These are phyloP conservation scores for Cryptus armator DNA, from an alignment of 2,888 invertebrate genomes.

Conservation along the genomic window DNA sequence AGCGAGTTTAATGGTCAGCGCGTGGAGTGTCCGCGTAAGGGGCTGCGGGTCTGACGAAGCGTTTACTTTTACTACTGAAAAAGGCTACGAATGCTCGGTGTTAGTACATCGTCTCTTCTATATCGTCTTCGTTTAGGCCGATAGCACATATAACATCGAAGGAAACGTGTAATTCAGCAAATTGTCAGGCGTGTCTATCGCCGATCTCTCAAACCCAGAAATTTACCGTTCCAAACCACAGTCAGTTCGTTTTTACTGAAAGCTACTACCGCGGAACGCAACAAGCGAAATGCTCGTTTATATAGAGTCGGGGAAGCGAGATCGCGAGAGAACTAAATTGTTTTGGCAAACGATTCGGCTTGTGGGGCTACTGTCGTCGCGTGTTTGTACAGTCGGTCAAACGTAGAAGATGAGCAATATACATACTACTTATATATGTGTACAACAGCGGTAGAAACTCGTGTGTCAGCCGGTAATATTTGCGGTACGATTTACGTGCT, in stretches of 20 bases:
- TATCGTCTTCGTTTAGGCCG: neutral
- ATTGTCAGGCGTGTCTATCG: conserved; percentile 54
- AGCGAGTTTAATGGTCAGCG: conserved; percentile 32
- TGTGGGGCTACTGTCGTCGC: neutral
- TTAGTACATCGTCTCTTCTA: neutral
- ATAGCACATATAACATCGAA: neutral
- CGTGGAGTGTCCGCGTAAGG: conserved; percentile 1
- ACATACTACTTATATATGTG: neutral
- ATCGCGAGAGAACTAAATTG: conserved; percentile 20
- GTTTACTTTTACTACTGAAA: conserved; percentile 48
- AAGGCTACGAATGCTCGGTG: neutral
- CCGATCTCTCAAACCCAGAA: neutral
- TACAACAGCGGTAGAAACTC: neutral
- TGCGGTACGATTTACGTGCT: conserved; percentile 15
- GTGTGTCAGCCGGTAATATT: neutral
- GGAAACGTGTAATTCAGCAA: conserved; percentile 61
- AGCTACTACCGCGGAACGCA: conserved; percentile 1
- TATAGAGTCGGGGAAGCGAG: neutral
- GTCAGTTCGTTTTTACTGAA: neutral
- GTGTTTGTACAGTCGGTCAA: neutral
- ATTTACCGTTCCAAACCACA: neutral
- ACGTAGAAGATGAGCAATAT: conserved; percentile 6
- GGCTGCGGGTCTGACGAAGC: conserved; percentile 45
- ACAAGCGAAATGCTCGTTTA: conserved; percentile 31
- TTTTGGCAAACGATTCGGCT: conserved; percentile 28